Evolutionary conservation across 2,113 vertebrate species (phyloP).

Genomic region (Isurus oxyrinchus): DNA sequence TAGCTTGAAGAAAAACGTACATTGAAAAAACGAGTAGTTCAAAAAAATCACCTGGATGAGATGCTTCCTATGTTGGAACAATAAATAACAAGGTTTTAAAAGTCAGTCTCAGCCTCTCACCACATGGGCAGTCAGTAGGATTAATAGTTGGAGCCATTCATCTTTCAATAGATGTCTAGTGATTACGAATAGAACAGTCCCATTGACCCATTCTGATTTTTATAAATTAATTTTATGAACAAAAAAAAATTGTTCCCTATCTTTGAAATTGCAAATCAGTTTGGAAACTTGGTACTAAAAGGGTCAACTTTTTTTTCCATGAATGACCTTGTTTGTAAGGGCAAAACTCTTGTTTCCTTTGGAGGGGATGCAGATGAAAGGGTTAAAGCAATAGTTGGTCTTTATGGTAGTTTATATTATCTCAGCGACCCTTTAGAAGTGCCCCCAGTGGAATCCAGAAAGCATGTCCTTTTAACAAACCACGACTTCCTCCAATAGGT

Average conservation of each 20-base stretch:
- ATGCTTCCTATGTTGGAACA: background rate
- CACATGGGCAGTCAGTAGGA: background rate
- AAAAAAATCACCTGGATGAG: background rate
- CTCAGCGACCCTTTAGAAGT: background rate
- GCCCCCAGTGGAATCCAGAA: background rate
- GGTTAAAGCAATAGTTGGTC: conserved; percentile 6
- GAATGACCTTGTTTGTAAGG: background rate
- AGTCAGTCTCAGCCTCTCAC: too few species aligned
- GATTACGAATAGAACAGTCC: background rate
- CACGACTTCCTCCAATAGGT: background rate
- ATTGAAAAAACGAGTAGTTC: background rate
- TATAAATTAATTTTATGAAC: background rate
- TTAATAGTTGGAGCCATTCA: background rate
- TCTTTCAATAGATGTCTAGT: background rate
- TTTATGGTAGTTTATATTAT: background rate
- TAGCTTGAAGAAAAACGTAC: background rate
- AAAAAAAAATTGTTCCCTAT: background rate
- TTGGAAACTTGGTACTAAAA: background rate
- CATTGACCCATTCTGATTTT: background rate
- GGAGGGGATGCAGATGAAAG: background rate
- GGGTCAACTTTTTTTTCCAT: background rate
- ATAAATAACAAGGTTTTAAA: background rate
- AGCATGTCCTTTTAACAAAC: background rate
- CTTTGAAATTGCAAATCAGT: background rate
- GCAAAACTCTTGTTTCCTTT: background rate